phyloP scores from a whole-genome alignment of 2,888 invertebrate genomes.

The Caenorhabditis virilis region DNA sequence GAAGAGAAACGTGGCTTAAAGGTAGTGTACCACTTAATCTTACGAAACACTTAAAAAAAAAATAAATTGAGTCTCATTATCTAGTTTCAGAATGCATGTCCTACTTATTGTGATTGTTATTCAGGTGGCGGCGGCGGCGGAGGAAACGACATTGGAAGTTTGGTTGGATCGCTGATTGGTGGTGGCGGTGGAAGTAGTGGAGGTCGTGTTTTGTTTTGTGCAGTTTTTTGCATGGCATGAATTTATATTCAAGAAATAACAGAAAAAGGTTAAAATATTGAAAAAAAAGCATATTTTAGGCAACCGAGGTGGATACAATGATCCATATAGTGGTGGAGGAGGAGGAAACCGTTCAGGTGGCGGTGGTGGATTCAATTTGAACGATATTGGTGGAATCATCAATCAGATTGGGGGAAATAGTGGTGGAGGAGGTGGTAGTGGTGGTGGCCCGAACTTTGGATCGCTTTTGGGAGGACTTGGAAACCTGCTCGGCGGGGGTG shows the following conservation, averaged over 20 bases:
- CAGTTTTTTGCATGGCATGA: too few species aligned
- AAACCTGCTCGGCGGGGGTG: conserved; percentile 60
- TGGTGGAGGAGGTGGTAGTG: conserved; percentile 39
- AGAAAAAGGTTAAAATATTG: background rate
- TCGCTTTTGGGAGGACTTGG: conserved; percentile 60
- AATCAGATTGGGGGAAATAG: conserved; percentile 40
- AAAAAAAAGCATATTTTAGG: conserved; percentile 3
- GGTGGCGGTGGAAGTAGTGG: conserved; percentile 40
- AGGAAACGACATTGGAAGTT: conserved; percentile 32
- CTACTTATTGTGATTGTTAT: background rate
- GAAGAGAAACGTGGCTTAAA: too few species aligned
- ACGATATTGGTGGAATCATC: conserved; percentile 47
- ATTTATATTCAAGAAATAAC: too few species aligned
- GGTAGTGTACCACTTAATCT: too few species aligned
- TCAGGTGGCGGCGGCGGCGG: conserved; percentile 23
- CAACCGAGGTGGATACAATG: conserved; percentile 11
- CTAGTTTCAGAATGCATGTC: too few species aligned
- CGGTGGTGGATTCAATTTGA: conserved; percentile 45
- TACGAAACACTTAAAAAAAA: too few species aligned
- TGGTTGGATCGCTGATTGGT: conserved; percentile 45
- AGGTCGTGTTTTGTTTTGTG: too few species aligned
- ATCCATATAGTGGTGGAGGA: conserved; percentile 31
- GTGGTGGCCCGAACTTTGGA: conserved; percentile 45
- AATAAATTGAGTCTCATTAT: too few species aligned
- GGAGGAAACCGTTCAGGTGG: conserved; percentile 35